phyloP scores from a whole-genome alignment of 30 jellyfish, hydroid and myxozoan genomes.

The Hydractinia echinata region DNA sequence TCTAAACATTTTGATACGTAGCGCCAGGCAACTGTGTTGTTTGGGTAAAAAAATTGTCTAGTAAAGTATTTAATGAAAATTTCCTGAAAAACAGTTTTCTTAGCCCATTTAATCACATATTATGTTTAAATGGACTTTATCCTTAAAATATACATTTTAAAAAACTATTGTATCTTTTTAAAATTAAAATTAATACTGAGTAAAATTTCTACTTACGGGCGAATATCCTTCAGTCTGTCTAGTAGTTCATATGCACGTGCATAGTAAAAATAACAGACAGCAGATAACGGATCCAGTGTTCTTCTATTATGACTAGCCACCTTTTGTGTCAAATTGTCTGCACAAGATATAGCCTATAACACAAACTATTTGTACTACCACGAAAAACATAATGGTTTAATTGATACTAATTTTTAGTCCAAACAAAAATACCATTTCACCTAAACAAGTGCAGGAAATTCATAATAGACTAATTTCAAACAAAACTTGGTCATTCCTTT shows the following conservation, averaged over 20 bases:
- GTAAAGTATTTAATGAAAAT: too few species aligned
- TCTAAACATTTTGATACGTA: too few species aligned
- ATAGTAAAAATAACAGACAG: slow-evolving; percentile 77
- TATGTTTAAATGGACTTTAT: not conserved
- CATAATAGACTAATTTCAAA: too few species aligned
- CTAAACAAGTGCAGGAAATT: too few species aligned
- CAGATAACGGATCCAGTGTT: slow-evolving; percentile 87
- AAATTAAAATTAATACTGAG: not conserved
- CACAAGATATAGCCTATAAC: slow-evolving; percentile 63
- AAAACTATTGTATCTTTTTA: not conserved
- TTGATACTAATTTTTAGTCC: too few species aligned
- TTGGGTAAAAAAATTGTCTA: too few species aligned
- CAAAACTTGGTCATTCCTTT: too few species aligned
- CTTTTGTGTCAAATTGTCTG: slow-evolving; percentile 58
- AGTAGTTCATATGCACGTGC: slow-evolving; percentile 71
- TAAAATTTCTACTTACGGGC: slow-evolving; percentile 49
- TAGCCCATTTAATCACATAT: not conserved
- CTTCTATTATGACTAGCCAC: slow-evolving; percentile 74
- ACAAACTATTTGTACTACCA: not conserved
- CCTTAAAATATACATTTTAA: not conserved
- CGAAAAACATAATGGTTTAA: not conserved
- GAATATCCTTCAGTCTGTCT: slow-evolving; percentile 63
- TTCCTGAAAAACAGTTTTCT: not conserved
- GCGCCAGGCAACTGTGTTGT: too few species aligned
- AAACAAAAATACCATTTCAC: too few species aligned